Conservation (phyloP, 2,113 vertebrate genomes). For the Castor canadensis region DNA sequence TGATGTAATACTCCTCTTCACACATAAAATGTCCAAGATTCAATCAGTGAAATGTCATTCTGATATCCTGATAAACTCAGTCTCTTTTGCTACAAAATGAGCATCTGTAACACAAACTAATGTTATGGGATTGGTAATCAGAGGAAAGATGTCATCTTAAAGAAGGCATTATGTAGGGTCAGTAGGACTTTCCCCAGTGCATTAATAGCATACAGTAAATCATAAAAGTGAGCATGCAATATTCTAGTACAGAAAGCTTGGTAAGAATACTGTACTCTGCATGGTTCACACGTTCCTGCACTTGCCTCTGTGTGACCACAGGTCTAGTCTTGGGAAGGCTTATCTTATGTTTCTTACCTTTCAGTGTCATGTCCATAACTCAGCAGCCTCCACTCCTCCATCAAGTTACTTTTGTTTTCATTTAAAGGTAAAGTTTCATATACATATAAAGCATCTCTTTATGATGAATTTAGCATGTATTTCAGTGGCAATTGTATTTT, state of each 20-base stretch:
- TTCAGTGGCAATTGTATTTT: background rate
- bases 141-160: background rate
- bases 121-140: background rate
- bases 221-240: background rate
- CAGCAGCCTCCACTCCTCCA: background rate
- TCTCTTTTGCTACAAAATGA: constrained; percentile 20
- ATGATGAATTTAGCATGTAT: background rate
- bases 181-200: background rate
- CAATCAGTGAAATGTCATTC: constrained; percentile 54
- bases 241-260: background rate
- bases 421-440: background rate
- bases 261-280: no score
- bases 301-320: background rate
- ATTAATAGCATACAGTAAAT: background rate
- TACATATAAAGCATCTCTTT: background rate
- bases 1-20: constrained; percentile 64
- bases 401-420: background rate
- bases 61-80: constrained; percentile 33
- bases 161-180: background rate
- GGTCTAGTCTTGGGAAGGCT: background rate
- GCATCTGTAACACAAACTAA: constrained; percentile 2
- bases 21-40: constrained; percentile 61
- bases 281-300: background rate
- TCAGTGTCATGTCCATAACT: background rate
- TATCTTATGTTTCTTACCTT: background rate